A percentile compares a stretch with the other conserved stretches of the same genome.
These are phyloP conservation scores for Pogonocichla stellata DNA, from an alignment of 2,113 vertebrate species.

Conservation along the genomic window DNA sequence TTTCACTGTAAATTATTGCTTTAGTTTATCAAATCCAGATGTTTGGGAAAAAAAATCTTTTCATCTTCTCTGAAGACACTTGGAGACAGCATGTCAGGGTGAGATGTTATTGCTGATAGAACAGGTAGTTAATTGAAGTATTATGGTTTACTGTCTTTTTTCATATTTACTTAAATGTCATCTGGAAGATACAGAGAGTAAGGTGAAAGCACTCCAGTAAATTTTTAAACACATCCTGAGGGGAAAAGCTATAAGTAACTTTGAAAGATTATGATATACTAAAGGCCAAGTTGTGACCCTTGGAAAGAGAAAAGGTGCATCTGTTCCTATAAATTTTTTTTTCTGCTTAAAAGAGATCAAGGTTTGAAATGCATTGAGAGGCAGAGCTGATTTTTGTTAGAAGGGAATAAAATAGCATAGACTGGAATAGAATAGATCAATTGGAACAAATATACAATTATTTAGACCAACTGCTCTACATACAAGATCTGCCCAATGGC, in stretches of 20 bases:
- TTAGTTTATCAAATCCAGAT: neutral
- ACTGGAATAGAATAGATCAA: neutral
- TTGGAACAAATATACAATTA: neutral
- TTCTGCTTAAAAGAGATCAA: neutral
- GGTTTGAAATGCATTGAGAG: neutral
- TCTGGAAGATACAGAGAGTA: neutral
- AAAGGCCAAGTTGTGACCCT: neutral
- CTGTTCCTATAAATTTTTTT: neutral
- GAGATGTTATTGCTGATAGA: neutral
- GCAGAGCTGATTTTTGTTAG: neutral
- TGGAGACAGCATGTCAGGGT: neutral
- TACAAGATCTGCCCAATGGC: neutral
- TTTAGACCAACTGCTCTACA: neutral
- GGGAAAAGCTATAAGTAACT: neutral
- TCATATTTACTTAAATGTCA: slow-evolving; percentile 7
- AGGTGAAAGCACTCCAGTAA: neutral
- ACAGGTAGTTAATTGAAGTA: neutral
- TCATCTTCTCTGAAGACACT: neutral
- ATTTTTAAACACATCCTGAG: neutral
- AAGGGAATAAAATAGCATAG: neutral
- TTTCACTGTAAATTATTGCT: neutral
- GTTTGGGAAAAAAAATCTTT: neutral
- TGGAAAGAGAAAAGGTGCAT: neutral
- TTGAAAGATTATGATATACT: neutral
- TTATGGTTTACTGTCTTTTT: neutral